A percentile compares a stretch with the other conserved stretches of the same genome.
Conservation (phyloP, 2,113 vertebrate species). For the Amblyornis subalaris region DNA sequence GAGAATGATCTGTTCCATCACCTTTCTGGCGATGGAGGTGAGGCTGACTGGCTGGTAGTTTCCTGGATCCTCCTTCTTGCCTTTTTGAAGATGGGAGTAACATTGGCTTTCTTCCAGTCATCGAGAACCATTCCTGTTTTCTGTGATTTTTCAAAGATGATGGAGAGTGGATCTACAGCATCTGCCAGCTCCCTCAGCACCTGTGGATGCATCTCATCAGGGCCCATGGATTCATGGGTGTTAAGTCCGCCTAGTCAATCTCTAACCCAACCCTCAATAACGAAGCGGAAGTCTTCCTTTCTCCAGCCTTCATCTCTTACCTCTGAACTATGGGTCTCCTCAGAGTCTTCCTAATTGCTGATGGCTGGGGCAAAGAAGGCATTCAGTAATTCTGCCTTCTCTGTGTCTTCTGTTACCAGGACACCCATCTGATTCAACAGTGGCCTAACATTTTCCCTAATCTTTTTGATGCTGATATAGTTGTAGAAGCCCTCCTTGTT, state of each 20-base stretch:
- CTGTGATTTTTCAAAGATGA: not conserved
- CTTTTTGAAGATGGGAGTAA: not conserved
- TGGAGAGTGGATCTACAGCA: not conserved
- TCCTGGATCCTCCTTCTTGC: not conserved
- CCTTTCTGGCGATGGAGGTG: not conserved
- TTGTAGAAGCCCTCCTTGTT: not conserved
- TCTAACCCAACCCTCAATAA: too few relatives aligned
- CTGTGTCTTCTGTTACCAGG: not conserved
- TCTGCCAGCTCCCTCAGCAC: not conserved
- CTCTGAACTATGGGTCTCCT: not conserved
- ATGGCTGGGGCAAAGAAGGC: not conserved
- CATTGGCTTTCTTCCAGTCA: not conserved
- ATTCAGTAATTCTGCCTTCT: not conserved
- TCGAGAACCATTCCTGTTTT: fast-evolving
- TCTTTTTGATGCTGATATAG: not conserved
- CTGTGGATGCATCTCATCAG: not conserved
- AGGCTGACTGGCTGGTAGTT: not conserved
- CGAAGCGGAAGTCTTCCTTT: not conserved
- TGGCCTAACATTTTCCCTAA: not conserved
- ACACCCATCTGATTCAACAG: not conserved
- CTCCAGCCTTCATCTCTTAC: not conserved
- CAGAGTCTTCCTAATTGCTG: not conserved
- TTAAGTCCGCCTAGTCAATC: not conserved
- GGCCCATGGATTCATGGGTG: not conserved
- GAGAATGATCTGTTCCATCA: not conserved